Evolutionary conservation across 2,113 vertebrate genomes (phyloP).

Genomic region (Engraulis encrasicolus): DNA sequence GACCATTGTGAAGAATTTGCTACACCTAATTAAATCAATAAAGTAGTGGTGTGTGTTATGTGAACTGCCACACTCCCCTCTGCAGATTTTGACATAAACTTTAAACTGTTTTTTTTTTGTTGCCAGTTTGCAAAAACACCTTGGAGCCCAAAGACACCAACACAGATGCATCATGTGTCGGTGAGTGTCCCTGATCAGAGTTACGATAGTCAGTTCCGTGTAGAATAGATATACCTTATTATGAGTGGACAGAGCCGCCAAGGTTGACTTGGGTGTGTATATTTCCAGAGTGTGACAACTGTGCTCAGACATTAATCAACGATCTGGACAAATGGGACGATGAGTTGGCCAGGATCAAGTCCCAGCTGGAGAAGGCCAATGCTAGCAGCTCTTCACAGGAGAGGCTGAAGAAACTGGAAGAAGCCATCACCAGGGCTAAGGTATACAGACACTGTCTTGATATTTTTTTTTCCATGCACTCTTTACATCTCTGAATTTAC

Average conservation of each 20-base stretch:
- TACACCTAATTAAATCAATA: too few species aligned
- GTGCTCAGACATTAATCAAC: conserved; percentile 83
- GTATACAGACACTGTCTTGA: conserved; percentile 67
- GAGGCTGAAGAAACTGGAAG: conserved; percentile 81
- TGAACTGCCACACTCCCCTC: too few species aligned
- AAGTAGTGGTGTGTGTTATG: too few species aligned
- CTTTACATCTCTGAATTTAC: neutral
- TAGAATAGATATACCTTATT: too few species aligned
- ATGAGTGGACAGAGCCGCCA: neutral
- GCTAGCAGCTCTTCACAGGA: conserved; percentile 67
- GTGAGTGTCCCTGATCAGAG: conserved; percentile 82
- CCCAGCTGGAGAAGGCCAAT: conserved; percentile 75
- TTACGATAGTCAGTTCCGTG: too few species aligned
- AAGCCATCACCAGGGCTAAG: conserved; percentile 78
- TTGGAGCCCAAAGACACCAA: conserved; percentile 85
- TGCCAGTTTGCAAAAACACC: conserved; percentile 83
- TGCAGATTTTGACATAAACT: too few species aligned
- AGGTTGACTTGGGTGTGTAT: conserved; percentile 23
- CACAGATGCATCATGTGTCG: conserved; percentile 79
- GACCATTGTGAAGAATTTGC: too few species aligned
- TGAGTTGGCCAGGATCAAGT: conserved; percentile 79
- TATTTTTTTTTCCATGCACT: neutral
- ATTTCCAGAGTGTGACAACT: conserved; percentile 88
- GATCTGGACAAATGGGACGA: conserved; percentile 81
- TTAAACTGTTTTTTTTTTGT: neutral